Evolutionary conservation across 2,888 invertebrate species (phyloP).

Genomic region (Drosophila fungiperda): DNA sequence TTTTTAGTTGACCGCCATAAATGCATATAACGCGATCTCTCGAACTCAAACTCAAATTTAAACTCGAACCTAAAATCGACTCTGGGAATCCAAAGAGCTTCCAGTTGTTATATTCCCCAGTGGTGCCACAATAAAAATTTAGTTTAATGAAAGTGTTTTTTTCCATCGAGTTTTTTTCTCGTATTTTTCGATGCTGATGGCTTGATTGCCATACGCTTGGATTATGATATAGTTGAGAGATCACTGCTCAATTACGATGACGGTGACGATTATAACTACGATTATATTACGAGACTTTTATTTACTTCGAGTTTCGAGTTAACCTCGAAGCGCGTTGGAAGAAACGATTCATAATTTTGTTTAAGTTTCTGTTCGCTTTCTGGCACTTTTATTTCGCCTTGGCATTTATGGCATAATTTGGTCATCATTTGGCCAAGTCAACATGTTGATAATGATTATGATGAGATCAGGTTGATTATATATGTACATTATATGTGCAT

Average conservation of each 20-base stretch:
- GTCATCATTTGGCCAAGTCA: constrained; percentile 40
- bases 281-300: constrained; percentile 32
- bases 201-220: constrained; percentile 68
- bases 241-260: constrained; percentile 40
- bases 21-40: constrained; percentile 57
- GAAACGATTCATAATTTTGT: constrained; percentile 20
- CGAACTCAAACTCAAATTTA: constrained; percentile 10
- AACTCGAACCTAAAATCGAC: constrained; percentile 10
- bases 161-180: constrained; percentile 27
- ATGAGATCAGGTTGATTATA: constrained; percentile 29
- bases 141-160: constrained; percentile 80
- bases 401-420: constrained; percentile 77
- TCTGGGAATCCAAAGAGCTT: constrained; percentile 5
- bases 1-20: constrained; percentile 75
- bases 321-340: constrained; percentile 62
- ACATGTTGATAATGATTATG: constrained; percentile 31
- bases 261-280: constrained; percentile 43
- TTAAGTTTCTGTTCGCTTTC: constrained; percentile 18
- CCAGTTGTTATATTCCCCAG: background rate
- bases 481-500: background rate
- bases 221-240: constrained; percentile 68
- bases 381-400: constrained; percentile 63
- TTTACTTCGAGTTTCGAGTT: constrained; percentile 1
- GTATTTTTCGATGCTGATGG: constrained; percentile 59
- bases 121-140: constrained; percentile 77